Evolutionary conservation across 35 echinoderm and acorn worm species (phyloP), one percentile per base, ranked within the genome.

Genomic region (Ophiothrix spiculata): DNA sequence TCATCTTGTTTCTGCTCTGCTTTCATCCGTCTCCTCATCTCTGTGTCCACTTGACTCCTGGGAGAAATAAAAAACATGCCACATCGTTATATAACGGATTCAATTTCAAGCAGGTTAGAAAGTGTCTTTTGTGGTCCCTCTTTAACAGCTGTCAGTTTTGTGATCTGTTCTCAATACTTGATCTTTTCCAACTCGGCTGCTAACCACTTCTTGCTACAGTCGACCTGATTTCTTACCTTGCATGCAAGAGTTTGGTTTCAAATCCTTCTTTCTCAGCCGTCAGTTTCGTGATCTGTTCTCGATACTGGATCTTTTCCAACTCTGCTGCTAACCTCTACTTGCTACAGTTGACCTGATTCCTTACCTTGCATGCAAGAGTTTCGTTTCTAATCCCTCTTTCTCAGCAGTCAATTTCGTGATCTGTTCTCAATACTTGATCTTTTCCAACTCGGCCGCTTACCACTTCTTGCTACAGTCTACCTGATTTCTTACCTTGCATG

Each of bases 301-400:
- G 85, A 21, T 25, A 28, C 1, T 69, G 60, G 2, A 78, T 80
- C 40, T 80, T 79, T 42, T 90, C 92, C 56, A 88, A 82, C 76
- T 91, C 89, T 39, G 92, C 81, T 45, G 75, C 35, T 11, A 99
- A 83, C 96, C 92, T 94, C 81, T 90, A 85, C 39, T 86, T 63
- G 4, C 92, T 74, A 88, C 96, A 94, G 4, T 87, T 54, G 37
- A 94, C 96, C 75, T 99, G 96, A 36, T 85, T 91, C n/a, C n/a
- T 8, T 84, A 99, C 96, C 96, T 99, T n/a, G 92, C 89, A 91
- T 94, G 96, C 40, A 91, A 94, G 76, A 99, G 80, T 78, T 93
- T 99, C 69, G 86, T 75, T 31, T 94, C 89, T 39, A 94, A 79
- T 19, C 91, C 89, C 32, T 90, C 84, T 63, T 85, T 85, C 75